These are phyloP conservation scores for Malacoctenus gilli DNA, from an alignment of 2,797 vertebrate species.

Conservation along the genomic window DNA sequence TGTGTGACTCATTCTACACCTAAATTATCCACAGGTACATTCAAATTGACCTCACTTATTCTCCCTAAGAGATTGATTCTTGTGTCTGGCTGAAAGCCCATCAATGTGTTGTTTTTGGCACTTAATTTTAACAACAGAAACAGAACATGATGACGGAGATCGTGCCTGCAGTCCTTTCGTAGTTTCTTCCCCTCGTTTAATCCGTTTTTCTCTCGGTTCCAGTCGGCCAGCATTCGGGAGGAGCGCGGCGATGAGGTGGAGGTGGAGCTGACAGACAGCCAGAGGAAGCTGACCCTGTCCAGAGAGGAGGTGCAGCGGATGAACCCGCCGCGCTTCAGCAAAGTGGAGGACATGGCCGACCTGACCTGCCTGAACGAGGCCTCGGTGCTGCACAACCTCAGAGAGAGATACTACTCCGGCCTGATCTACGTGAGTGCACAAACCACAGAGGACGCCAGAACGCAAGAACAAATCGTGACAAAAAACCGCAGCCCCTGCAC, in stretches of 20 bases:
- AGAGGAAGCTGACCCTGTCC: conserved; percentile 83
- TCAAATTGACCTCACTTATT: too few relatives aligned
- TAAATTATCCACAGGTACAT: too few relatives aligned
- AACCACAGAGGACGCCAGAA: neutral
- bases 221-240: conserved; percentile 88
- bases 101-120: too few relatives aligned
- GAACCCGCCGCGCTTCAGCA: conserved; percentile 95
- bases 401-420: conserved; percentile 92
- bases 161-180: too few relatives aligned
- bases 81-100: too few relatives aligned
- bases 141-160: too few relatives aligned
- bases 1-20: too few relatives aligned
- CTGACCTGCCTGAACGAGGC: conserved; percentile 95
- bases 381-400: conserved; percentile 92
- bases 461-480: too few relatives aligned
- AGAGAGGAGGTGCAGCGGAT: conserved; percentile 93
- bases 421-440: conserved; percentile 90
- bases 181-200: neutral
- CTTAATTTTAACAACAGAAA: too few relatives aligned
- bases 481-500: neutral
- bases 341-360: conserved; percentile 95
- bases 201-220: neutral
- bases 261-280: conserved; percentile 90
- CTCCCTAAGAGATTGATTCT: too few relatives aligned
- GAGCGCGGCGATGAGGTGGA: conserved; percentile 89